A percentile compares a stretch with the other conserved stretches of the same genome.
Conservation (phyloP, 2,888 invertebrate species). For the Argyra leucocephala region DNA sequence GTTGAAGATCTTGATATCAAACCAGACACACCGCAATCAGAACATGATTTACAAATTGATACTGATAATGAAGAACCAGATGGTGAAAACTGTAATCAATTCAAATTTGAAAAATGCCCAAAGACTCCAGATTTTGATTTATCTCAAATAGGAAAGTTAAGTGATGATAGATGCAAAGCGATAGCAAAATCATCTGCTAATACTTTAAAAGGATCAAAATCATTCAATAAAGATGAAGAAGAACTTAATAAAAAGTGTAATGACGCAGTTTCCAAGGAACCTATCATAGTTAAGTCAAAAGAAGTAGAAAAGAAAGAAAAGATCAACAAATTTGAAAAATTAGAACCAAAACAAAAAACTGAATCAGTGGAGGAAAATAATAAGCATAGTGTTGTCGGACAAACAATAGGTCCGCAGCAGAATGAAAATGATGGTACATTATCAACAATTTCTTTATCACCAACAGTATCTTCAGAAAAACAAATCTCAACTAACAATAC, state of each 20-base stretch:
- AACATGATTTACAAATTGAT: slow-evolving; percentile 73
- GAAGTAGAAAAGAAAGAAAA: background rate
- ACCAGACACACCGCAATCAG: slow-evolving; percentile 77
- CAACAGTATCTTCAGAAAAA: background rate
- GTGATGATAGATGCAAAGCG: slow-evolving; percentile 10
- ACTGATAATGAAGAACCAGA: slow-evolving; percentile 73
- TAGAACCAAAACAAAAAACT: background rate
- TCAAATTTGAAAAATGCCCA: slow-evolving; percentile 40
- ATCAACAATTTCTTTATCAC: slow-evolving; percentile 9
- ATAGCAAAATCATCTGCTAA: slow-evolving; percentile 4
- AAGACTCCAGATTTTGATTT: slow-evolving; percentile 47
- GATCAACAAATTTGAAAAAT: background rate
- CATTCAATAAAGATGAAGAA: background rate
- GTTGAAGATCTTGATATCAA: slow-evolving; percentile 63
- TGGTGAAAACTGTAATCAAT: slow-evolving; percentile 45
- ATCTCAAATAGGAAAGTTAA: slow-evolving; percentile 32
- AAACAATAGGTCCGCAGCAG: background rate
- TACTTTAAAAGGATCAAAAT: background rate
- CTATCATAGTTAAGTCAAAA: background rate
- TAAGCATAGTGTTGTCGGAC: background rate
- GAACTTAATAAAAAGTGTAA: background rate
- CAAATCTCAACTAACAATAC: background rate
- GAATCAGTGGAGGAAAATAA: background rate
- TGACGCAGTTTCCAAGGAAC: background rate
- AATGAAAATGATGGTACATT: background rate